Conservation (phyloP, 2,888 invertebrate species). For the Mylabris sibirica region DNA sequence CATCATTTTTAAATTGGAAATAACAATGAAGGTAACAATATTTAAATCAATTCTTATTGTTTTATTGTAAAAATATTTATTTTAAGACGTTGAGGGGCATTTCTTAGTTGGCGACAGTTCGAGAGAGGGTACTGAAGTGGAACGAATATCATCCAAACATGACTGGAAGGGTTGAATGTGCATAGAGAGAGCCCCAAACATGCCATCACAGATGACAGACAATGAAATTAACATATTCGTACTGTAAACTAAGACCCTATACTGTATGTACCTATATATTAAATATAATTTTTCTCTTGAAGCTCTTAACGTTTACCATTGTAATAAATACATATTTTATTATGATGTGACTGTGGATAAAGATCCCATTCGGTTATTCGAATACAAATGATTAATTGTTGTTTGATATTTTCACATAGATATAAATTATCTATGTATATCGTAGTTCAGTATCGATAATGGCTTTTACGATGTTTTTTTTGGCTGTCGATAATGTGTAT, state of each 20-base stretch:
- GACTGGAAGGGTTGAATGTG: constrained; percentile 18
- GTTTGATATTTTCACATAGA: constrained; percentile 35
- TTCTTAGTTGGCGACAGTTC: constrained; percentile 5
- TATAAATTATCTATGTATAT: constrained; percentile 31
- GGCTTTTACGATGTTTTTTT: constrained; percentile 14
- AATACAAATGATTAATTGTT: constrained; percentile 29
- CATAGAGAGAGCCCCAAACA: constrained; percentile 16
- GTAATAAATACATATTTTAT: constrained; percentile 34
- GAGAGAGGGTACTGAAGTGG: not conserved
- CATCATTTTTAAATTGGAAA: constrained; percentile 14
- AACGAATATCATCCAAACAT: constrained; percentile 23
- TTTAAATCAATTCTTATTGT: not conserved
- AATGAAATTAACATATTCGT: constrained; percentile 19
- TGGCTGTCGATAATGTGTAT: not conserved
- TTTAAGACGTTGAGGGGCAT: not conserved
- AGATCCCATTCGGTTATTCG: constrained; percentile 20
- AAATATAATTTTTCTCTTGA: constrained; percentile 2
- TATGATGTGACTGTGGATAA: constrained; percentile 24
- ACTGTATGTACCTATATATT: not conserved
- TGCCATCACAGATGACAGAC: constrained; percentile 21
- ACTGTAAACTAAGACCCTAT: constrained; percentile 12
- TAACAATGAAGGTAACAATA: not conserved
- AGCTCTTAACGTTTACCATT: constrained; percentile 13
- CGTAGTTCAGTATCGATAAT: constrained; percentile 7
- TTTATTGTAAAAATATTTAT: not conserved